These are phyloP conservation scores for Eumacrocentrus americanus DNA, from an alignment of 2,888 invertebrate genomes.

Conservation along the genomic window DNA sequence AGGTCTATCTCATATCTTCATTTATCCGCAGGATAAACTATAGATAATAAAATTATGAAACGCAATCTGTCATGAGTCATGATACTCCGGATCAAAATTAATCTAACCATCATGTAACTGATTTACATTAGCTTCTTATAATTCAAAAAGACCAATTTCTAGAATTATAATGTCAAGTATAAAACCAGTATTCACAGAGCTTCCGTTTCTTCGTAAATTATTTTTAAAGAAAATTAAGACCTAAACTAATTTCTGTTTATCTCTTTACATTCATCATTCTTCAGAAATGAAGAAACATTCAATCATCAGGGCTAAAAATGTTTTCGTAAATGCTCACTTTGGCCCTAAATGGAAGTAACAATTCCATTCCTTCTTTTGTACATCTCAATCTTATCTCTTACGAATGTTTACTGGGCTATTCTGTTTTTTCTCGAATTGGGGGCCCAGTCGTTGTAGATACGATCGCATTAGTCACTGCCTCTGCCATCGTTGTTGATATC, in stretches of 20 bases:
- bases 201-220: background rate
- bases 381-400: constrained; percentile 19
- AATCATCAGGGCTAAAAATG: background rate
- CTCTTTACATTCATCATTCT: background rate
- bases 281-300: background rate
- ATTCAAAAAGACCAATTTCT: background rate
- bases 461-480: constrained; percentile 41
- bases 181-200: background rate
- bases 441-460: constrained; percentile 35
- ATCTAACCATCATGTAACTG: too few relatives aligned
- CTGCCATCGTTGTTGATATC: constrained; percentile 45
- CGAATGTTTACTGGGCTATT: background rate
- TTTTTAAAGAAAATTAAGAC: background rate
- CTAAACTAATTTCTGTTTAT: background rate
- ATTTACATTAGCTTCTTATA: background rate
- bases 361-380: too few relatives aligned
- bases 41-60: too few relatives aligned
- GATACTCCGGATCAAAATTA: too few relatives aligned
- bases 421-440: background rate
- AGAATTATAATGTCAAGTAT: background rate
- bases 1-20: too few relatives aligned
- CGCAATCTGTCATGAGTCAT: too few relatives aligned
- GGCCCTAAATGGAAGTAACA: background rate
- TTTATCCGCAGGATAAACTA: too few relatives aligned
- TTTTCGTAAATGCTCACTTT: background rate